phyloP scores from a whole-genome alignment of 2,888 invertebrate species.

The Sminthurinus aureus region DNA sequence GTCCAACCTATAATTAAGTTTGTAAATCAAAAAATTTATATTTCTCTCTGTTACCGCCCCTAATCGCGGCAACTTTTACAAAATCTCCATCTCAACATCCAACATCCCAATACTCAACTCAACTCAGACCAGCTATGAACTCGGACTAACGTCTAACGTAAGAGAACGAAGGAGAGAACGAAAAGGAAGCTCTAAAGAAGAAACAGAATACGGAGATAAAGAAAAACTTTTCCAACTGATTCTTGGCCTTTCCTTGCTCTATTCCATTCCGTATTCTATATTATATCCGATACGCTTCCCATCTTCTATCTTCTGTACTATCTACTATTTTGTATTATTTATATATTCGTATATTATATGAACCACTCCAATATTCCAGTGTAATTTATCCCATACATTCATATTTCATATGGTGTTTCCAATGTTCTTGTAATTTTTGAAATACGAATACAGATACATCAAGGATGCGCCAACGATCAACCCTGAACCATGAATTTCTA shows the following conservation, averaged over 20 bases:
- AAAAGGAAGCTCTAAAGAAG: not conserved
- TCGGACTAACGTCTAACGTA: not conserved
- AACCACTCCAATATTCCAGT: not conserved
- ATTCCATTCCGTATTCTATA: no score
- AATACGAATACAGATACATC: no score
- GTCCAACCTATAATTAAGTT: constrained; percentile 59
- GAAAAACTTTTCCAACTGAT: constrained; percentile 5
- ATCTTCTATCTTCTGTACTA: not conserved
- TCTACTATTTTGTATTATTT: not conserved
- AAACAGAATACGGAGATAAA: constrained; percentile 12
- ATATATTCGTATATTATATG: no score
- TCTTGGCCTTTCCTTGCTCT: not conserved
- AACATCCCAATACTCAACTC: not conserved
- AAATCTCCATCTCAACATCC: constrained; percentile 9
- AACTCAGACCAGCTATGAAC: not conserved
- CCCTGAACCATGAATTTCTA: not conserved
- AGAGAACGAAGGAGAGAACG: constrained; percentile 3
- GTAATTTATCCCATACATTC: not conserved
- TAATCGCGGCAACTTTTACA: constrained; percentile 31
- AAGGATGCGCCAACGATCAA: not conserved
- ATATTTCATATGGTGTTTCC: no score
- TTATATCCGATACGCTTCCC: not conserved
- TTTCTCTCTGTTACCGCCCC: constrained; percentile 32
- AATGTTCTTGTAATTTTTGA: not conserved
- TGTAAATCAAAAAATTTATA: constrained; percentile 59